Conservation (phyloP, 2,113 vertebrate species). For the Malurus elegans region DNA sequence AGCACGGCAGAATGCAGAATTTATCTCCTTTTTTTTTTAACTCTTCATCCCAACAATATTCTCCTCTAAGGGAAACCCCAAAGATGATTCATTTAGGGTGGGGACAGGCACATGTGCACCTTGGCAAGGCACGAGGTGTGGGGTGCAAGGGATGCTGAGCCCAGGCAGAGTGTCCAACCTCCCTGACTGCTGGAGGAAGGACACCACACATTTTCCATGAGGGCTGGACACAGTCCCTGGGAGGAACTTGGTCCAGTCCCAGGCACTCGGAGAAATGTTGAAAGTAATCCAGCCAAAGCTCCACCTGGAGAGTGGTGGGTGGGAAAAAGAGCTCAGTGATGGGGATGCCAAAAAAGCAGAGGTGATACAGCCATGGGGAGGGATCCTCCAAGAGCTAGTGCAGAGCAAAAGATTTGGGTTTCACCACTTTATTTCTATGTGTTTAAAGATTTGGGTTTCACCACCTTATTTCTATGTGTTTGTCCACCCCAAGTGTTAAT, state of each 20-base stretch:
- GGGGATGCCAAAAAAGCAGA: not conserved
- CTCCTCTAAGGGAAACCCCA: not conserved
- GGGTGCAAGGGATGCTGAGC: not conserved
- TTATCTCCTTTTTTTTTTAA: not conserved
- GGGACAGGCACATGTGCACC: not conserved
- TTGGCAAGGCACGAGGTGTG: accelerated
- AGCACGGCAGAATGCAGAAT: not conserved
- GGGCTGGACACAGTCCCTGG: not conserved
- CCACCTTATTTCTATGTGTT: not conserved
- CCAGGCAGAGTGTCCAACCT: not conserved
- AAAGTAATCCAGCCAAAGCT: slow-evolving; percentile 40
- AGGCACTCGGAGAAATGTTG: not conserved
- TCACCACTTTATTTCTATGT: not conserved
- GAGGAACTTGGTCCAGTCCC: not conserved
- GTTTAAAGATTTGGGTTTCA: not conserved
- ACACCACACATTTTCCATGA: not conserved
- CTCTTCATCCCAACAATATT: not conserved
- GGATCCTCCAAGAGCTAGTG: not conserved
- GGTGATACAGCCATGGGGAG: not conserved
- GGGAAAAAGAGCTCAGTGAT: not conserved
- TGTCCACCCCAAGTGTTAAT: not conserved
- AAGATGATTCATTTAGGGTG: not conserved
- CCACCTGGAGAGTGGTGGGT: not conserved
- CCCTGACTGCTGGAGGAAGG: not conserved
- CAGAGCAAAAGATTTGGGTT: not conserved